Evolutionary conservation across 2,888 invertebrate species (phyloP).

Genomic region (Terebella lapidaria): DNA sequence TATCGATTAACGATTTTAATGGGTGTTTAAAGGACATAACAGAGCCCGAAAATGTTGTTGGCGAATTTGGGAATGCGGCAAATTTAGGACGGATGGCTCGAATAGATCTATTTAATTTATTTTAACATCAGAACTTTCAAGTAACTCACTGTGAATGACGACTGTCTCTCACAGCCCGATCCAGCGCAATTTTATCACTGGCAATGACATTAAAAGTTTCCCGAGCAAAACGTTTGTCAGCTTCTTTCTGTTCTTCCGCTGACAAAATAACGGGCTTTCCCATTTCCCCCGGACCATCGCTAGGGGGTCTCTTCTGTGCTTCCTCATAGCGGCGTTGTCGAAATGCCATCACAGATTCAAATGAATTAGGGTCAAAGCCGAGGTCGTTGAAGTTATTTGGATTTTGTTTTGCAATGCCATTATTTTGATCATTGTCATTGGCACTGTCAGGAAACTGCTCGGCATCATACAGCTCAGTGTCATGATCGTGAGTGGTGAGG

Average conservation of each 20-base stretch:
- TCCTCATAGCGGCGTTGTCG: slow-evolving; percentile 17
- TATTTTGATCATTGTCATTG: no score
- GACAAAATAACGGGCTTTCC: slow-evolving; percentile 38
- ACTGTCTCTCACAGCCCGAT: slow-evolving; percentile 70
- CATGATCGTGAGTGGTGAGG: not conserved
- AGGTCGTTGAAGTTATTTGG: not conserved
- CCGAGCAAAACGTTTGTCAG: slow-evolving; percentile 69
- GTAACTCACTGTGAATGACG: slow-evolving; percentile 54
- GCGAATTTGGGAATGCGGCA: no score
- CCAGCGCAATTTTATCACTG: slow-evolving; percentile 81
- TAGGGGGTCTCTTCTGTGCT: slow-evolving; percentile 7
- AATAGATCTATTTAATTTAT: no score
- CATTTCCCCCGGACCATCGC: slow-evolving; percentile 45
- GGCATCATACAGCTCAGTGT: not conserved
- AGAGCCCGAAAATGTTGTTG: no score
- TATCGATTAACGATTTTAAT: no score
- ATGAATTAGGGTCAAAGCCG: not conserved
- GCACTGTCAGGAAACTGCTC: not conserved
- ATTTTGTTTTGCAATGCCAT: no score
- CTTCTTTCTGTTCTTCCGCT: slow-evolving; percentile 58
- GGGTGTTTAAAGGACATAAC: no score
- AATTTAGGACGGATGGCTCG: no score
- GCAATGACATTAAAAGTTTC: slow-evolving; percentile 83
- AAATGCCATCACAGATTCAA: slow-evolving; percentile 5
- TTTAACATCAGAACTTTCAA: no score